Percentiles rank a stretch among this genome's conserved stretches.
Evolutionary conservation across 1,140 invertebrate species (phyloP).

Genomic region (Andricus grossulariae): DNA sequence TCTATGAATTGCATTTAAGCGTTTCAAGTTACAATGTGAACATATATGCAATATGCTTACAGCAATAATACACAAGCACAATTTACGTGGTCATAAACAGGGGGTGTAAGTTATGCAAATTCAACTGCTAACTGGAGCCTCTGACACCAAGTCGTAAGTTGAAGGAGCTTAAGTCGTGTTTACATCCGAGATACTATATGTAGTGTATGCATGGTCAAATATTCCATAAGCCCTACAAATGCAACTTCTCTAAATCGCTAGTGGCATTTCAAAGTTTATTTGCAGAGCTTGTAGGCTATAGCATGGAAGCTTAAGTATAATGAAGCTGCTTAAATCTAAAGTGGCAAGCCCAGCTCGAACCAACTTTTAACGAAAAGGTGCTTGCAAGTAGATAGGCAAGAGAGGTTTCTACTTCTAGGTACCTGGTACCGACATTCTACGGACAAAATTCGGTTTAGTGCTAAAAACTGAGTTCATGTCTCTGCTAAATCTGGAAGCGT

Average conservation of each 20-base stretch:
- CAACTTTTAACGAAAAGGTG: too few relatives aligned
- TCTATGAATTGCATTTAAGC: too few relatives aligned
- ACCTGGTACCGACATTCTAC: too few relatives aligned
- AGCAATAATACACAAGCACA: constrained; percentile 24
- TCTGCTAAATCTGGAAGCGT: too few relatives aligned
- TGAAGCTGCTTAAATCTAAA: too few relatives aligned
- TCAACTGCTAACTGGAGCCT: constrained; percentile 45
- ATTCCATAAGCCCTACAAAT: constrained; percentile 43
- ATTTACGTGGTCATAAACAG: constrained; percentile 5
- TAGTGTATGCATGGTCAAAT: constrained; percentile 43
- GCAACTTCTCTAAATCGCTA: constrained; percentile 41
- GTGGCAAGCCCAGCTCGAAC: too few relatives aligned
- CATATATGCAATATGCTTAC: not conserved
- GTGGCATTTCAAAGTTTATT: constrained; percentile 45
- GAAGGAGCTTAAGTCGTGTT: constrained; percentile 49
- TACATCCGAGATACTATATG: constrained; percentile 43
- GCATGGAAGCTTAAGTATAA: not conserved
- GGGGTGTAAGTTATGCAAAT: constrained; percentile 42
- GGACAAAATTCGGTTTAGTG: too few relatives aligned
- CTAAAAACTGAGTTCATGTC: too few relatives aligned
- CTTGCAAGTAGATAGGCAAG: too few relatives aligned
- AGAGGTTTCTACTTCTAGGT: too few relatives aligned
- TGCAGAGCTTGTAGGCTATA: not conserved
- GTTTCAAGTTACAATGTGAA: not conserved
- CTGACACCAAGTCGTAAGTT: constrained; percentile 43